Evolutionary conservation across 2,113 vertebrate species (phyloP).

Genomic region (Syngnathus scovelli): DNA sequence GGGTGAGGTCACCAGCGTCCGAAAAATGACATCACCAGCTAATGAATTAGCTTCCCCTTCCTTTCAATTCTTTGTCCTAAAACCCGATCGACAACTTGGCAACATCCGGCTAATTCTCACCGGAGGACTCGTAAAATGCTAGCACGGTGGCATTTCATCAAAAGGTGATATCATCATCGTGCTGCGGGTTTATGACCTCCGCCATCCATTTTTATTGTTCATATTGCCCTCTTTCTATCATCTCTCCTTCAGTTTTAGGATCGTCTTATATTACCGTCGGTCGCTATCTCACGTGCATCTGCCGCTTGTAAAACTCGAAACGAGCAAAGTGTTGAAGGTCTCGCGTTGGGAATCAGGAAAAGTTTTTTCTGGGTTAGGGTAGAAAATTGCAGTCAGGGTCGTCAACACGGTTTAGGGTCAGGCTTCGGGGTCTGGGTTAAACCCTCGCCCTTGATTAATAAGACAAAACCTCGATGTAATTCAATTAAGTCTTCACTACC

Average conservation of each 20-base stretch:
- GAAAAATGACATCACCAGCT: conserved; percentile 33
- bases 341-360: conserved; percentile 6
- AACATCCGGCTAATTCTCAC: background rate
- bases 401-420: too few species aligned
- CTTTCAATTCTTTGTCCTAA: background rate
- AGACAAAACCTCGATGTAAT: background rate
- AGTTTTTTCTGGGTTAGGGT: conserved; percentile 8
- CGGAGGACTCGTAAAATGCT: background rate
- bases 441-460: background rate
- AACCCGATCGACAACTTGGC: background rate
- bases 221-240: conserved; percentile 33
- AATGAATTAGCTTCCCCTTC: conserved; percentile 17
- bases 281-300: background rate
- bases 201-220: conserved; percentile 28
- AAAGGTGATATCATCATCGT: conserved; percentile 29
- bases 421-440: background rate
- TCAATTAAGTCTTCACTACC: background rate
- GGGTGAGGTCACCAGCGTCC: conserved; percentile 42
- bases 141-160: background rate
- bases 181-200: conserved; percentile 20
- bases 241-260: conserved; percentile 29
- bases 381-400: background rate
- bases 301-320: background rate
- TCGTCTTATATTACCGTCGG: background rate
- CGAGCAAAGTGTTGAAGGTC: conserved; percentile 14